phyloP scores from a whole-genome alignment of 2,113 vertebrate species.

The Phocoena sinus region DNA sequence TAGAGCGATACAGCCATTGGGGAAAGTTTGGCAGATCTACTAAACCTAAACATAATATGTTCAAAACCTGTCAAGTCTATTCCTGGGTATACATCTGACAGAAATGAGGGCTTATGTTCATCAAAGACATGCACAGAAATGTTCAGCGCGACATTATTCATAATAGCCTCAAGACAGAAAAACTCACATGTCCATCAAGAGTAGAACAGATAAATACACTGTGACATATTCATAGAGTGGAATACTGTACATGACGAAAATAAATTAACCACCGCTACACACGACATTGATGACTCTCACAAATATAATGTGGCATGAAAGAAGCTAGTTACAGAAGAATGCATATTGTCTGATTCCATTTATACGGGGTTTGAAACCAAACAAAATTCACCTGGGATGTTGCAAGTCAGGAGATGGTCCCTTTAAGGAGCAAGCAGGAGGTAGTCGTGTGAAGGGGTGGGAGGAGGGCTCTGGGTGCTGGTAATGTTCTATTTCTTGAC shows the following conservation, averaged over 20 bases:
- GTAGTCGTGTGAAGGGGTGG: neutral
- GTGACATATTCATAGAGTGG: neutral
- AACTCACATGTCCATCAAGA: neutral
- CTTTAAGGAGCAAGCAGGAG: neutral
- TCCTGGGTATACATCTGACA: neutral
- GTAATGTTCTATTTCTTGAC: neutral
- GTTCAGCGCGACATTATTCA: neutral
- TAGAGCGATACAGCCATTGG: neutral
- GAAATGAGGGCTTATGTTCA: neutral
- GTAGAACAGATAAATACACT: neutral
- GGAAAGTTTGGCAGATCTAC: neutral
- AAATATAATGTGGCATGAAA: neutral
- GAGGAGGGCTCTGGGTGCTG: neutral
- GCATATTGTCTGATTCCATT: neutral
- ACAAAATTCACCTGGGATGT: neutral
- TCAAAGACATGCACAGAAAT: neutral
- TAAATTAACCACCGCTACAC: neutral
- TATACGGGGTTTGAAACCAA: neutral
- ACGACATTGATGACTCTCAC: neutral
- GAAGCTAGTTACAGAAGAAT: neutral
- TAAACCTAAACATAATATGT: neutral
- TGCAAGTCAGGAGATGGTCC: neutral
- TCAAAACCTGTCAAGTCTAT: neutral
- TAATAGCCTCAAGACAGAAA: neutral
- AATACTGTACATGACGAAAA: neutral